A percentile compares a stretch with the other conserved stretches of the same genome.
These are phyloP conservation scores for Trichogramma pretiosum DNA, from an alignment of 1,140 invertebrate genomes.

Conservation along the genomic window DNA sequence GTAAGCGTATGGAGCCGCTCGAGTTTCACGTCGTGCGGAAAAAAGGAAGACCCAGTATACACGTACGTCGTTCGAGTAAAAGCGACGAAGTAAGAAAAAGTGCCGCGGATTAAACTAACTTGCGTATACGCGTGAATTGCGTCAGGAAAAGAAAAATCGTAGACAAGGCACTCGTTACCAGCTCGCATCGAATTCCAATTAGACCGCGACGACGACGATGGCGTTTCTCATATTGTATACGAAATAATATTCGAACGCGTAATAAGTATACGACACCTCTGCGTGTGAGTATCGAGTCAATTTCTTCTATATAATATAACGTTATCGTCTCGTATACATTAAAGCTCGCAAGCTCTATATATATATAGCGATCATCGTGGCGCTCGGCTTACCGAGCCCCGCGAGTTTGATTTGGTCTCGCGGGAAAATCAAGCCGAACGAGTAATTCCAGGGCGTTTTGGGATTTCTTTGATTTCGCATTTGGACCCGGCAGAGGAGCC, in stretches of 20 bases:
- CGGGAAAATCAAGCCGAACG: conserved; percentile 32
- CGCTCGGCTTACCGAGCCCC: conserved; percentile 18
- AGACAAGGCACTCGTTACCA: conserved; percentile 38
- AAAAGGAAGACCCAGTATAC: conserved; percentile 14
- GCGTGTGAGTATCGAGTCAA: too few relatives aligned
- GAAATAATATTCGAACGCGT: too few relatives aligned
- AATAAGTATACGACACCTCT: too few relatives aligned
- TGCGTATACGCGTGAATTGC: background rate
- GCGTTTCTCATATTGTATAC: conserved; percentile 31
- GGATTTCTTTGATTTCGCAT: conserved; percentile 30
- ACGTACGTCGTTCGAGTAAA: too few relatives aligned
- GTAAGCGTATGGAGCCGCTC: too few relatives aligned
- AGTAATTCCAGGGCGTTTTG: conserved; percentile 35
- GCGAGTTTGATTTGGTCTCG: conserved; percentile 17
- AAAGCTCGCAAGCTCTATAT: too few relatives aligned
- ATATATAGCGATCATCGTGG: conserved; percentile 19
- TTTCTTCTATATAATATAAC: too few relatives aligned
- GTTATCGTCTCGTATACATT: too few relatives aligned
- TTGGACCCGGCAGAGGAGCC: too few relatives aligned
- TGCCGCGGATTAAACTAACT: background rate
- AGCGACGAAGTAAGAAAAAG: conserved; percentile 2
- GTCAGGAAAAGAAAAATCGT: conserved; percentile 30
- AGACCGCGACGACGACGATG: conserved; percentile 43
- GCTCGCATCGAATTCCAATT: conserved; percentile 42
- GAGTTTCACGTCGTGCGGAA: conserved; percentile 14